Evolutionary conservation across 2,888 invertebrate species (phyloP), one percentile per base, ranked within the genome.

Genomic region (Mesochorus sp.): DNA sequence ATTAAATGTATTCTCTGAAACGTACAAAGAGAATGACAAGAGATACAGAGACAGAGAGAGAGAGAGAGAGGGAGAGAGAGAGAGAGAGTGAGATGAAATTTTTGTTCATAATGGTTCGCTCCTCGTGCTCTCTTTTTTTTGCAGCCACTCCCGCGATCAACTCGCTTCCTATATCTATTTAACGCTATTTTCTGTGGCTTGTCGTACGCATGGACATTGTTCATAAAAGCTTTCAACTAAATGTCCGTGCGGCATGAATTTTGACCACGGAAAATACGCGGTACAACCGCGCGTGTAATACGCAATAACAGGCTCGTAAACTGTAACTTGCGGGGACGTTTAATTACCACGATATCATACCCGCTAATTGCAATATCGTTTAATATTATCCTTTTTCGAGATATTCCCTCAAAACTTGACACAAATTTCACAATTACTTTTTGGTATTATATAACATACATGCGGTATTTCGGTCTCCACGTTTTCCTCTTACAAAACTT

Each of bases 1-100:
- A 84, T 81, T 81, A 83, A 83, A 81, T 80, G 74, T 80, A 80
- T 77, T 80, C 83, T 76, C 49, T 74, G 61, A 64, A 67, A 61
- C 81, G 64, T 77, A 74, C 34, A 8, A 12, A 4, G 10, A n/a
- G 3, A 47, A 31, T 34, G 21, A 24, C 21, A 28, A 21, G 24
- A 26, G 42, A 10, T 17, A 61, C 26, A 26, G 49, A n/a, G 21
- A 19, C 19, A 44, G 19, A 62, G 31, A 24, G n/a, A n/a, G n/a
- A 42, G n/a, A 12, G 5, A 12, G 17, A 5, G 55, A 31, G 44
- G 21, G 31, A 31, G 39, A 21, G 24, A 26, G 42, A 10, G 17
- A 61, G 37, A 26, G 49, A n/a, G 21, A 19, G 28, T 34, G 19
- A 62, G 31, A 24, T 39, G 55, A 31, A 72, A 77, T 72, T 77